Base-by-base conservation (phyloP, 1,140 invertebrate species). In the Eubasilissa regina region DNA sequence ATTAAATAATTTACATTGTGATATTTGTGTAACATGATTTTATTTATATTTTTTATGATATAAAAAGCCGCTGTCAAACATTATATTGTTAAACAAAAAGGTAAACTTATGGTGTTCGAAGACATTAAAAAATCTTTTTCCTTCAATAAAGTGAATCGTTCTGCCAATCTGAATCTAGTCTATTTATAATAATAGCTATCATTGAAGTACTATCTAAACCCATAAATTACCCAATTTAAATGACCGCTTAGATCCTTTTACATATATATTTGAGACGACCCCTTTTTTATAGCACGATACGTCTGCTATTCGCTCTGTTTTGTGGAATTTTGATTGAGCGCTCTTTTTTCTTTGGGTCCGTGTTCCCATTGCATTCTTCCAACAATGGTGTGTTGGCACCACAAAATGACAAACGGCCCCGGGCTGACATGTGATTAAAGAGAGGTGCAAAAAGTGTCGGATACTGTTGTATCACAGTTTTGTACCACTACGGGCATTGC, bases 201-300 rank as follows among this genome's bases (percentile, higher is more conserved):
- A 70, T 48, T 70, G 51, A 47, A 70, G 51, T 53, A 70, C 47
- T 70, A 70, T 70, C 66, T 47, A 70, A 45, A 70, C 45, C 15
- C n/a, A 70, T 70, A 70, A 70, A 70, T 70, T 70, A 70, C 48
- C 66, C 66, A 70, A 70, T 70, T 70, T 70, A 70, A 70, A 19
- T 17, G 66, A 51, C 66, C 35, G 35, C 15, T 15, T 70, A 17
- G 47, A 70, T 47, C 66, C 66, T 70, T 70, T 51, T 70, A 13
- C 15, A 48, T 11, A 13, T 62, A 48, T 11, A 13, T 62, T 4
- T 35, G 44, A 25, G 66, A 70, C 48, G 66, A 70, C 48, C 66
- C 66, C 48, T 70, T 70, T 66, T 70, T 70, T 66, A 44, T 56
- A 13, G 62, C 43, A 66, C 62, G 17, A 25, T 66, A 12, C 47